A percentile compares a stretch with the other conserved stretches of the same genome.
These are phyloP conservation scores for Stegostoma tigrinum DNA, from an alignment of 2,113 vertebrate genomes.

Conservation along the genomic window DNA sequence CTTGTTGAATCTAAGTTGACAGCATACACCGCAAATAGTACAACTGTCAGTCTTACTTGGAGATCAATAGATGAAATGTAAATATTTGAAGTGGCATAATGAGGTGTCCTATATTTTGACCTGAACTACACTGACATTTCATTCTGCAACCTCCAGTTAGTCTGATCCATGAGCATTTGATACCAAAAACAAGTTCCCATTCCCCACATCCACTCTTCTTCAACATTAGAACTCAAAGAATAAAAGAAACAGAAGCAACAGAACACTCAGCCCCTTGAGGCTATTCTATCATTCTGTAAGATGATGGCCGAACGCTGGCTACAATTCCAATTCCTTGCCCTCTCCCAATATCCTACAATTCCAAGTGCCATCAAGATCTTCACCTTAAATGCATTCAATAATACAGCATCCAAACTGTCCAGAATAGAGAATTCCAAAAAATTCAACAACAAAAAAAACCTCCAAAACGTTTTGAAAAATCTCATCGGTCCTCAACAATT, in stretches of 20 bases:
- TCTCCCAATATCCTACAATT: neutral
- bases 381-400: too few species aligned
- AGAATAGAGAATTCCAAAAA: neutral
- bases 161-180: neutral
- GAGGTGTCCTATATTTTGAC: neutral
- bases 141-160: neutral
- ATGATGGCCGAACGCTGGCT: neutral
- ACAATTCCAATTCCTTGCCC: neutral
- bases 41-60: constrained; percentile 5
- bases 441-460: too few species aligned
- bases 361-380: too few species aligned
- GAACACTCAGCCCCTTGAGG: neutral
- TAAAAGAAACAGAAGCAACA: neutral
- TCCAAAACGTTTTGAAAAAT: neutral
- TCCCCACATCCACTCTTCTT: neutral
- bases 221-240: neutral
- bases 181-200: neutral
- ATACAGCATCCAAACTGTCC: neutral
- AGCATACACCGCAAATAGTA: neutral
- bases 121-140: neutral
- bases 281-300: neutral
- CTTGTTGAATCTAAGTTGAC: neutral
- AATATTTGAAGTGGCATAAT: constrained; percentile 8
- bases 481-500: neutral
- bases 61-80: neutral